phyloP scores from a whole-genome alignment of 1,140 invertebrate genomes.

The Aricia agestis region DNA sequence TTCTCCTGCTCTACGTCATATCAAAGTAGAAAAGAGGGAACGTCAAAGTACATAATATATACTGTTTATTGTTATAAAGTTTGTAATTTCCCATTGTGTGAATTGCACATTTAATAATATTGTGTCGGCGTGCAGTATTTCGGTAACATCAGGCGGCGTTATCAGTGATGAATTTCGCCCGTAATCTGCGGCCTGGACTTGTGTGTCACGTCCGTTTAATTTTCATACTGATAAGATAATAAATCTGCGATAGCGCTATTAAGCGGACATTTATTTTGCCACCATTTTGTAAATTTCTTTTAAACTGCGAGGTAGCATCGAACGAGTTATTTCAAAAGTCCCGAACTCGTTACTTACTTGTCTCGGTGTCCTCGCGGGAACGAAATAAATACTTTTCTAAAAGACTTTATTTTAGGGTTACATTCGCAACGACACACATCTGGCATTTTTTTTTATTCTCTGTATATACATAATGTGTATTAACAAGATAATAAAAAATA shows the following conservation, averaged over 20 bases:
- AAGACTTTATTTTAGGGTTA: neutral
- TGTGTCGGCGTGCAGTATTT: neutral
- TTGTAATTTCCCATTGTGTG: neutral
- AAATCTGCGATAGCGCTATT: constrained; percentile 40
- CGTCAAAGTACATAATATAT: no score
- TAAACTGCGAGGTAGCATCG: neutral
- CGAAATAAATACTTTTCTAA: constrained; percentile 1
- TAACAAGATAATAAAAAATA: no score
- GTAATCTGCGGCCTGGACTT: constrained; percentile 54
- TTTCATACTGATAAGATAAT: constrained; percentile 60
- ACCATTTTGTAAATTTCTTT: neutral
- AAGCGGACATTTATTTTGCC: constrained; percentile 27
- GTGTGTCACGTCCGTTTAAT: constrained; percentile 58
- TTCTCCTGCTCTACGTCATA: no score
- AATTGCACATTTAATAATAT: neutral
- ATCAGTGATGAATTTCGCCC: constrained; percentile 57
- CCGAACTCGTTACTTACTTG: neutral
- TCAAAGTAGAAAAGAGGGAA: no score
- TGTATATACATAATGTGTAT: no score
- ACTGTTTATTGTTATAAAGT: neutral
- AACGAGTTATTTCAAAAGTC: neutral
- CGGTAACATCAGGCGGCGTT: constrained; percentile 5
- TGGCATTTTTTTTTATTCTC: neutral
- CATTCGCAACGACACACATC: neutral
- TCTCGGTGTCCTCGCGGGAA: neutral